Conservation (phyloP, 2,888 invertebrate species). For the Thumatha senex region DNA sequence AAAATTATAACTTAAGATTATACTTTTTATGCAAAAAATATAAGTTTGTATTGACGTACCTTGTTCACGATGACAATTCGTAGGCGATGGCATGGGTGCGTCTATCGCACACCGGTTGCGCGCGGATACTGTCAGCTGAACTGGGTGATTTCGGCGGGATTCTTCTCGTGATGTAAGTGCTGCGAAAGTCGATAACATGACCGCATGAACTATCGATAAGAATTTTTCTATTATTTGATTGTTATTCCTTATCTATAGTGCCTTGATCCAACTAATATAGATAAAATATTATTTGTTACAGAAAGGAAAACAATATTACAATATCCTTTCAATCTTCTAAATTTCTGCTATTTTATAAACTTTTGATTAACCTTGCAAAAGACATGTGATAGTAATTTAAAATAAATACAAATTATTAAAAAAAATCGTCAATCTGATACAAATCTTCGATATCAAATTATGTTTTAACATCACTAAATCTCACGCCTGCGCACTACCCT, state of each 20-base stretch:
- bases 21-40: slow-evolving; percentile 7
- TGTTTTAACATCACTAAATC: slow-evolving; percentile 55
- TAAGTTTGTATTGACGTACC: slow-evolving; percentile 56
- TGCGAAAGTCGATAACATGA: slow-evolving; percentile 42
- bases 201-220: slow-evolving; percentile 45
- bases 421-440: too few relatives aligned
- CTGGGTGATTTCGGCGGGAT: slow-evolving; percentile 54
- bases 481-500: slow-evolving; percentile 65
- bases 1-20: not conserved
- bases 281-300: too few relatives aligned
- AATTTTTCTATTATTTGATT: slow-evolving; percentile 10
- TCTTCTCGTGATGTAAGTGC: slow-evolving; percentile 37
- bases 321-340: too few relatives aligned
- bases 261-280: too few relatives aligned
- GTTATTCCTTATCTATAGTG: too few relatives aligned
- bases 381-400: too few relatives aligned
- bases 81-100: slow-evolving; percentile 50
- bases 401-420: too few relatives aligned
- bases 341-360: too few relatives aligned
- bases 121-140: slow-evolving; percentile 55
- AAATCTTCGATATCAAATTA: slow-evolving; percentile 9
- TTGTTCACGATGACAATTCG: slow-evolving; percentile 45
- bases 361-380: too few relatives aligned
- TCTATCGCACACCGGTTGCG: slow-evolving; percentile 60
- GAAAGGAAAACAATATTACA: too few relatives aligned